phyloP scores from a whole-genome alignment of 1,140 invertebrate species.

The Neotoxoptera formosana region DNA sequence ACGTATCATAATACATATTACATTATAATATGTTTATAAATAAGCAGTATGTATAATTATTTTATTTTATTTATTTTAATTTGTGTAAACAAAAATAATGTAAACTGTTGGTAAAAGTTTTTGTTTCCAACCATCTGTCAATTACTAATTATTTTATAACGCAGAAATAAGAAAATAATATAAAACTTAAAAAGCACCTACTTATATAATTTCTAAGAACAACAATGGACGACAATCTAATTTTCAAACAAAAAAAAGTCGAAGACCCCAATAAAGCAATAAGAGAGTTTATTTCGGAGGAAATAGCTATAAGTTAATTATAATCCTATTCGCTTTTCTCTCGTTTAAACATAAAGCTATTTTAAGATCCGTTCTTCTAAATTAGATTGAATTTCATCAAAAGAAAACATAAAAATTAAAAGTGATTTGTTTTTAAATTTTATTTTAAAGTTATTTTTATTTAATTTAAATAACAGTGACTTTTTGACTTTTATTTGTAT shows the following conservation, averaged over 20 bases:
- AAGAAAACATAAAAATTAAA: neutral
- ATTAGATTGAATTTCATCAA: neutral
- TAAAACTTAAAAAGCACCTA: neutral
- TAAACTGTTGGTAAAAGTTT: neutral
- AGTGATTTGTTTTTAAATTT: slow-evolving; percentile 2
- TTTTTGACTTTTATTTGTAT: neutral
- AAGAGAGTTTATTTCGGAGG: neutral
- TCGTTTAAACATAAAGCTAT: neutral
- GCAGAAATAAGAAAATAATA: neutral
- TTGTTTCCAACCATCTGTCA: neutral
- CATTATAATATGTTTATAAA: no score
- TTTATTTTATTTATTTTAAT: no score
- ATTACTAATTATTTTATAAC: neutral
- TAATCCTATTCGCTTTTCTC: neutral
- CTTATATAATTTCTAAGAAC: neutral
- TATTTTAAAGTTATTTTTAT: neutral
- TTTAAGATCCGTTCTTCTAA: neutral
- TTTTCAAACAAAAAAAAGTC: neutral
- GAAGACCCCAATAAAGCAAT: neutral
- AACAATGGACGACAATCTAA: neutral
- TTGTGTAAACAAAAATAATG: no score
- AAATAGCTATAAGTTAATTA: neutral
- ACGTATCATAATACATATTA: no score
- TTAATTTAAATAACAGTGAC: neutral
- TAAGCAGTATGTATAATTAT: no score